Evolutionary conservation across 2,797 vertebrate species (phyloP), one percentile per base, ranked within the genome.

Genomic region (Aldrovandia affinis): DNA sequence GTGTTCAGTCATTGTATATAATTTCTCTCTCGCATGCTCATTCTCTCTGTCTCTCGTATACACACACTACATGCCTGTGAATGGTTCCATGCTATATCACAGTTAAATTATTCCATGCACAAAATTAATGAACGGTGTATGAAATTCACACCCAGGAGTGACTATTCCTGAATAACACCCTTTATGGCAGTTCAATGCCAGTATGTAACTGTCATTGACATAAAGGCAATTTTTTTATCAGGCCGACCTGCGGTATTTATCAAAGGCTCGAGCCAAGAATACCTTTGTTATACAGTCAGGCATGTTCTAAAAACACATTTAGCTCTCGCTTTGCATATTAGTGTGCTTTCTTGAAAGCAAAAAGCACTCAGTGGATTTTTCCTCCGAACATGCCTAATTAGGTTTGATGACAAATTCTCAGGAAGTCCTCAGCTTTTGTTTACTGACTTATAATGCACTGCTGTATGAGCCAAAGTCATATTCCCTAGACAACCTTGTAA

Each of bases 121-220:
- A 90, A 95, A 94, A 93, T 94, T 90, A 95, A 92, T 90, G 92
- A 92, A 91, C 89, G 91, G 92, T 92, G 93, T 93, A 94, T 95
- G 91, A 93, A 89, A 87, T 78, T 0, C 81, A 78, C 77, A 90
- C 88, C 88, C 54, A 89, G 33, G 86, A 83, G 70, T 65, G 90
- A 93, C 90, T 89, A 91, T 89, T 92, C 92, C 91, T 91, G 90
- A 94, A 92, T 94, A 93, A 95, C 90, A 92, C 94, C 93, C 93
- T 94, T 93, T 95, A 95, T 92, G 93, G 92, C 91, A 92, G 90
- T 93, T 93, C 93, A 94, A 92, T 95, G 93, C 91, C 91, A 92
- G 89, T 94, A 94, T 93, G 93, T 94, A 93, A 93, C 93, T 95
- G 89, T 42, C 83, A 54, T 52, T 68, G 59, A 84, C 68, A 39